Base-by-base conservation (phyloP, 2,888 invertebrate genomes). In the Pristionchus entomophagus region DNA sequence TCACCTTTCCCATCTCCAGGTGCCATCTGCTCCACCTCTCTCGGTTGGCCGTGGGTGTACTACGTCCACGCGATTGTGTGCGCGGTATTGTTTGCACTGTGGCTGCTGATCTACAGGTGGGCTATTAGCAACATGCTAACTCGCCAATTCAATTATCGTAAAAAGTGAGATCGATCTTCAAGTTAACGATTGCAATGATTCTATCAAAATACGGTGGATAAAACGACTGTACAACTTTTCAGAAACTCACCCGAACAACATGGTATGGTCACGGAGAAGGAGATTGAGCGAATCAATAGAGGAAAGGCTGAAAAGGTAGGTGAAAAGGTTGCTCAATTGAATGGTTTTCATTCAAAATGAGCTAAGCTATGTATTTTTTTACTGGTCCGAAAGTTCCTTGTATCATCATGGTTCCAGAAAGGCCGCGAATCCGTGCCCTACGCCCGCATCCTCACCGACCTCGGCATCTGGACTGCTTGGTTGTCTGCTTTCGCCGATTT, bases 11-110 rank as follows among this genome's bases (percentile, higher is more conserved):
- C n/a, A n/a, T n/a, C n/a, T n/a, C n/a, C 17, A 80, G 80, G 80
- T 26, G 32, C 53, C 4, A 51, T 90, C 6, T 90, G 90, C 82
- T 88, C 89, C 26, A 88, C 89, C 2, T 77, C 77, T 0, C 82
- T 88, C 26, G 90, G 90, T 22, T 90, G 90, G 90, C 89, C 88
- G 32, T 86, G 89, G 29, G 90, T 90, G 45, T 90, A 89, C 84
- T 90, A 90, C 73, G 85, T 90, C n/a, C 90, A 90, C 53, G 89
- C 90, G 5, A 87, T 88, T 32, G 88, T 90, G 32, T 88, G 89
- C 26, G 86, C 87, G 51, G 88, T 89, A 0, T 87, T 89, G 56
- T 90, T 89, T 80, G 81, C 87, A 1, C 86, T 90, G 8, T 90
- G 89, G 84, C 86, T 88, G 84, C 87, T 87, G 49, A 89, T 90